These are phyloP conservation scores for Dromaius novaehollandiae DNA, from an alignment of 2,113 vertebrate genomes.

Conservation along the genomic window DNA sequence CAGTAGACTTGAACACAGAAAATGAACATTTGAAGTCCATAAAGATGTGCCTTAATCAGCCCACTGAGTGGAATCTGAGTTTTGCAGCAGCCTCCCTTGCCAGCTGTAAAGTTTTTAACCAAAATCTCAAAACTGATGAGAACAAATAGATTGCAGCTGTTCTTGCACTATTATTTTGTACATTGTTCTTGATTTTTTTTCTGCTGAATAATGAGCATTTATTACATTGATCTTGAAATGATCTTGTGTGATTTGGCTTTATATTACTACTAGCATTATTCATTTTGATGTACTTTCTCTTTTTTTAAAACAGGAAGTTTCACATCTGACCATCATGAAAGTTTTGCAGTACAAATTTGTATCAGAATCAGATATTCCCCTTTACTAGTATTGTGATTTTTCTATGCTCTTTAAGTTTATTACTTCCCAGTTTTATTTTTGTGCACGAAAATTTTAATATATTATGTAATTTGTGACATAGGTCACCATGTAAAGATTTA, in stretches of 20 bases:
- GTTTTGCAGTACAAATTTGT: conserved; percentile 73
- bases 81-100: conserved; percentile 75
- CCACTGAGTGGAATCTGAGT: conserved; percentile 79
- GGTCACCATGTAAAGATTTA: conserved; percentile 71
- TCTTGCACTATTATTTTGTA: conserved; percentile 82
- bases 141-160: conserved; percentile 76
- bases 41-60: conserved; percentile 85
- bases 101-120: conserved; percentile 81
- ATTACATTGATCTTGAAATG: conserved; percentile 73
- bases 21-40: conserved; percentile 77
- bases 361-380: conserved; percentile 72
- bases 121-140: conserved; percentile 81
- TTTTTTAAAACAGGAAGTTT: conserved; percentile 65
- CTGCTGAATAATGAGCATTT: conserved; percentile 74
- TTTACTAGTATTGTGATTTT: conserved; percentile 77
- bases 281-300: conserved; percentile 73
- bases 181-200: conserved; percentile 59
- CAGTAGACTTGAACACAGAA: conserved; percentile 76
- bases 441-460: conserved; percentile 79
- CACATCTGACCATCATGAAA: conserved; percentile 68
- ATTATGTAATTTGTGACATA: conserved; percentile 73
- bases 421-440: conserved; percentile 71
- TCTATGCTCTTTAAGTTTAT: conserved; percentile 73
- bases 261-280: conserved; percentile 77
- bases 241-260: conserved; percentile 79